Conservation (phyloP, 2,113 vertebrate species). For the Podocnemis expansa region DNA sequence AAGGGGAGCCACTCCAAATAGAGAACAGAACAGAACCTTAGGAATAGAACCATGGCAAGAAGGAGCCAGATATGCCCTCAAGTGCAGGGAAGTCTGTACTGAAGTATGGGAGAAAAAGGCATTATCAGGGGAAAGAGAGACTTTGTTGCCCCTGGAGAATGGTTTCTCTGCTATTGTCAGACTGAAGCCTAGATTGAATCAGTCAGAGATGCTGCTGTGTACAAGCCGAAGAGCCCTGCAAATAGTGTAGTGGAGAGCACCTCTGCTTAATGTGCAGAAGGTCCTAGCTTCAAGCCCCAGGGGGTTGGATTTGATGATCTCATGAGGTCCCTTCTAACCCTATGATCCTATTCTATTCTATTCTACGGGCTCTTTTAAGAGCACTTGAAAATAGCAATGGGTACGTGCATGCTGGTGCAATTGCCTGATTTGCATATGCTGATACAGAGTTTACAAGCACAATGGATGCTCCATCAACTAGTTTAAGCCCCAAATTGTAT, state of each 20-base stretch:
- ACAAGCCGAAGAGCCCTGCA: background rate
- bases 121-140: background rate
- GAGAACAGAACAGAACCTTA: background rate
- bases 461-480: background rate
- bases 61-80: background rate
- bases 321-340: too few species aligned
- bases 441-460: background rate
- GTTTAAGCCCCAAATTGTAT: background rate
- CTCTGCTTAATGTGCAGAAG: too few species aligned
- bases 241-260: too few species aligned
- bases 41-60: background rate
- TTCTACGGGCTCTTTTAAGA: background rate
- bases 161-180: background rate
- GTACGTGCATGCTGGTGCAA: background rate
- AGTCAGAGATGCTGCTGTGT: background rate
- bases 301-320: too few species aligned
- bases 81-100: background rate
- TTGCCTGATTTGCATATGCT: background rate
- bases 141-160: background rate
- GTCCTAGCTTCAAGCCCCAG: too few species aligned
- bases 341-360: too few species aligned
- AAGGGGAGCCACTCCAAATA: background rate
- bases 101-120: background rate
- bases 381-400: background rate
- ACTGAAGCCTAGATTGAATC: background rate